Evolutionary conservation across 2,888 invertebrate genomes (phyloP).

Genomic region (Rhyacophila evoluta): DNA sequence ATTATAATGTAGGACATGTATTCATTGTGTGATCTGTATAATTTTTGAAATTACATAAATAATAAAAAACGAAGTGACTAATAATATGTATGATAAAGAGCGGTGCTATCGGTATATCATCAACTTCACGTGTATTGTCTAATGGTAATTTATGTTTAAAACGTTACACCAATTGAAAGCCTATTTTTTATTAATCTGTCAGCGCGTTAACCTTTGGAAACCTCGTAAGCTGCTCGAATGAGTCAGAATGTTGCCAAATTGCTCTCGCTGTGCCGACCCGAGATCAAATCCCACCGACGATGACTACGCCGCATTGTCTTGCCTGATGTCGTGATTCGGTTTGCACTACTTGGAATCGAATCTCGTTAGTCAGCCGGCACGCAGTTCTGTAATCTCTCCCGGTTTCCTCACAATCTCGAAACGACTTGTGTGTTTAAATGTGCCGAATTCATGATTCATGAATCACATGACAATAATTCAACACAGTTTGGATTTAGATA

Average conservation of each 20-base stretch:
- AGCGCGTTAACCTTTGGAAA: background rate
- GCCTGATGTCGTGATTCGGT: background rate
- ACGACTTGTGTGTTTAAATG: background rate
- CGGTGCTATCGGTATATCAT: no score
- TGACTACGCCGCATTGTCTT: background rate
- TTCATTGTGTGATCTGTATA: no score
- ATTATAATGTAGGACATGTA: no score
- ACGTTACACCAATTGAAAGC: background rate
- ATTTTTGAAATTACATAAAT: no score
- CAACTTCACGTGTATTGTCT: no score
- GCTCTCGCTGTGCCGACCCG: background rate
- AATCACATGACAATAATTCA: background rate
- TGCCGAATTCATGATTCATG: background rate
- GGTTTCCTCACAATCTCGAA: background rate
- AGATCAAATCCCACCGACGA: conserved; percentile 15
- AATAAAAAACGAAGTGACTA: no score
- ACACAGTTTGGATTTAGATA: no score
- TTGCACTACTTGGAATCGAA: background rate
- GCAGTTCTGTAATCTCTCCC: background rate
- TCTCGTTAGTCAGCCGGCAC: background rate
- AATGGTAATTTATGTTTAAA: no score
- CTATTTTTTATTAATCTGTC: background rate
- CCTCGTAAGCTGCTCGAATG: background rate
- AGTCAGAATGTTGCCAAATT: background rate
- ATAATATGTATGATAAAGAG: no score